These are phyloP conservation scores for Leptonema lineaticorne DNA, from an alignment of 1,140 invertebrate genomes.

Conservation along the genomic window DNA sequence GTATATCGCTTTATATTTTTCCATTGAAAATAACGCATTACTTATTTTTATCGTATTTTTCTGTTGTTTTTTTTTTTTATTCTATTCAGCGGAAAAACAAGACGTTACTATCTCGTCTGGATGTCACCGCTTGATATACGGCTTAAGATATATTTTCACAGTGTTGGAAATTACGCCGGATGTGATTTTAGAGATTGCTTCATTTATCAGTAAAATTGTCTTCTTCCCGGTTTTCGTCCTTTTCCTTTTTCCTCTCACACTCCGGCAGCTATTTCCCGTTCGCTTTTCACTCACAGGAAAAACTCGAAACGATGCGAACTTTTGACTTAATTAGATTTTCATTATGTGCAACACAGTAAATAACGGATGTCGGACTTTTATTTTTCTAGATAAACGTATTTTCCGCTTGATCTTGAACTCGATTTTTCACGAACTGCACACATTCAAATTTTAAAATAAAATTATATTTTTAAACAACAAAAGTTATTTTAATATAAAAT, in stretches of 20 bases:
- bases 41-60: neutral
- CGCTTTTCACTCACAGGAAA: neutral
- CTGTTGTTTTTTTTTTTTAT: neutral
- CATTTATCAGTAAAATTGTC: constrained; percentile 40
- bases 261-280: neutral
- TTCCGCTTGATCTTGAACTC: neutral
- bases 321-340: constrained; percentile 18
- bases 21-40: no score
- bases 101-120: neutral
- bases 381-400: constrained; percentile 1
- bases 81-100: neutral
- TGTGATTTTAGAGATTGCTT: constrained; percentile 37
- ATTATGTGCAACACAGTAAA: constrained; percentile 6
- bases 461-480: no score
- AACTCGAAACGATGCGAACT: neutral
- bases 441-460: no score
- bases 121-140: constrained; percentile 17
- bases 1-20: no score
- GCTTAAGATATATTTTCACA: constrained; percentile 32
- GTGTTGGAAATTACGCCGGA: constrained; percentile 32
- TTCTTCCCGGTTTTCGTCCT: constrained; percentile 26
- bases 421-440: neutral
- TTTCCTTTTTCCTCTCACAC: neutral
- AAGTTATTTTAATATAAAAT: no score
- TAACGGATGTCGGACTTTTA: neutral